Base-by-base conservation (phyloP, 2,797 vertebrate genomes). In the Erpetoichthys calabaricus region DNA sequence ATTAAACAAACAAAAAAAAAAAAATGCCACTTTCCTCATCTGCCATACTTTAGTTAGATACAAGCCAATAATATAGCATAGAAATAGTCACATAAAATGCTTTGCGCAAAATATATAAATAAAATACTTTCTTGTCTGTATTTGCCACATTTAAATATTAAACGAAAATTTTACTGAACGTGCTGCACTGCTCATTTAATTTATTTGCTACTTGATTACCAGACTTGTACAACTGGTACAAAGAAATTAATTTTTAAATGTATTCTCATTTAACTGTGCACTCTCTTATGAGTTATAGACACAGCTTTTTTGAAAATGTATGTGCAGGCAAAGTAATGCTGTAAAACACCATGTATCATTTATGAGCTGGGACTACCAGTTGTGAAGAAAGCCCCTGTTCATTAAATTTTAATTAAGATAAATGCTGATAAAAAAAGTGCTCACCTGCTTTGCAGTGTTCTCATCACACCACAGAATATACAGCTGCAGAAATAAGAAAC, bases 391-490 rank as follows among this genome's bases (percentile, higher is more conserved):
- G 83, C 81, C 78, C 86, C 86, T 86, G 86, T 90, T 93, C 87
- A 93, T 96, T 88, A 93, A 90, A 92, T 77, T 90, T 92, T 93
- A 91, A 96, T 94, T 87, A 91, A 89, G 89, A 93, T 84, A 89
- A 92, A 94, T 85, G 84, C 80, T 86, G 76, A 71, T n/a, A n/a
- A n/a, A 68, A 83, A 84, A 70, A 86, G 82, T 79, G 88, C 84
- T 83, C 81, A 88, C 80, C 84, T 89, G 87, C 80, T 89, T 75
- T 66, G 90, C 89, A 67, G 94, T 98, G 68, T 84, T 77, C 61
- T 94, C 89, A 68, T 99, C 93, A 77, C 94, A 99, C 95, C 95
- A 99, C 71, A 97, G 95, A 72, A 99, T 84, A 76, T 91, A 97
- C 62, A 99, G 68, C 95, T 99, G 82, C 59, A 60, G 73, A 81